Evolutionary conservation across 1,140 invertebrate genomes (phyloP).

Genomic region (Cherax destructor): DNA sequence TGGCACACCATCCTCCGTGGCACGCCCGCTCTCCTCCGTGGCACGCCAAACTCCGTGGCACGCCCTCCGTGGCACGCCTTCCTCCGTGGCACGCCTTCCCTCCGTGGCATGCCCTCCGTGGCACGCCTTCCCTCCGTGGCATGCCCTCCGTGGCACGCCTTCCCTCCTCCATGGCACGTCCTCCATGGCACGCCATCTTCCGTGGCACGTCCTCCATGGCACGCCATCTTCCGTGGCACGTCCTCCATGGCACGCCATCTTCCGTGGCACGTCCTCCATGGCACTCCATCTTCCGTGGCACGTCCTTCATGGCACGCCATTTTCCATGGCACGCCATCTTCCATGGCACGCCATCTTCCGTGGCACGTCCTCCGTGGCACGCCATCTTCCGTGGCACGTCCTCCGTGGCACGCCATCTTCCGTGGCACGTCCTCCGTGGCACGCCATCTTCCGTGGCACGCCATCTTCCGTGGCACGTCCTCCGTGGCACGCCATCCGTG

Average conservation of each 20-base stretch:
- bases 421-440: not conserved
- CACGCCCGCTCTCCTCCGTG: too few relatives aligned
- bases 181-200: not conserved
- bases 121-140: not conserved
- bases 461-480: not conserved
- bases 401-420: not conserved
- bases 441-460: not conserved
- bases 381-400: not conserved
- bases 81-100: too few relatives aligned
- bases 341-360: too few relatives aligned
- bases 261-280: not conserved
- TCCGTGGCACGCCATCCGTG: not conserved
- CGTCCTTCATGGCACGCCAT: not conserved
- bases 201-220: not conserved
- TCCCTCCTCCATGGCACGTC: not conserved
- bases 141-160: not conserved
- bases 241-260: not conserved
- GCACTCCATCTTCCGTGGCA: not conserved
- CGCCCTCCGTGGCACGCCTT: too few relatives aligned
- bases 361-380: not conserved
- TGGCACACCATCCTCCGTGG: too few relatives aligned
- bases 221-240: not conserved
- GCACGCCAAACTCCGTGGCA: too few relatives aligned
- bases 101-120: not conserved
- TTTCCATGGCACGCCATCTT: not conserved